Base-by-base conservation (phyloP, 2,888 invertebrate species). In the Idaea straminata region DNA sequence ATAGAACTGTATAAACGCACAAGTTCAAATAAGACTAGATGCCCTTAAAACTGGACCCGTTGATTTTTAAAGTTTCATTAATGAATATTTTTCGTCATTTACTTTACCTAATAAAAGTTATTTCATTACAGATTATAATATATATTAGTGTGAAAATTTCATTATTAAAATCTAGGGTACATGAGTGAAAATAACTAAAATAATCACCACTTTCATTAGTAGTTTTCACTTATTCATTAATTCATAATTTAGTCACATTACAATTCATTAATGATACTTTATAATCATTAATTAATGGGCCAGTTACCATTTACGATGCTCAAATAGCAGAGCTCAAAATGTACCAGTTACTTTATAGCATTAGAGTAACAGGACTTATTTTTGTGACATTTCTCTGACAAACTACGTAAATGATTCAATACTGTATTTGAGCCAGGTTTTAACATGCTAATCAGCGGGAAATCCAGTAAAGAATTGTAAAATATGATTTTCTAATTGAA, bases 321-420 rank as follows among this genome's bases (percentile, higher is more conserved):
- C 62, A 63, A 57, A 15, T 66, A 61, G 61, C 36, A 35, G 63
- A 66, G 65, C 65, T 66, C 65, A 63, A 66, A 4, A 61, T 62
- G 47, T 63, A 62, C 25, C 25, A 62, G 62, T 25, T 59, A 59
- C 61, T 66, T 62, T 57, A 61, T 57, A 57, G 57, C 62, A 47
- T 62, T 62, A 47, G 2, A 47, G 59, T 5, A 36, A 25, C 36
- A 15, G 61, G n/a, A 61, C 35, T 35, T 7, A 25, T 13, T 47
- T 47, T 10, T 10, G 47, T 47, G 47, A 47, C 47, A 47, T 47
- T 47, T 47, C 47, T 47, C 47, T 47, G 47, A 47, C 47, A 47
- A 47, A 47, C 47, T 47, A 13, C 47, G 47, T 6, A 47, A 36
- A 36, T 10, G 10, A 7, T 10, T 47, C 10, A 7, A 6, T 6